phyloP scores from a whole-genome alignment of 2,888 invertebrate species.

The Drosophila pegasa region DNA sequence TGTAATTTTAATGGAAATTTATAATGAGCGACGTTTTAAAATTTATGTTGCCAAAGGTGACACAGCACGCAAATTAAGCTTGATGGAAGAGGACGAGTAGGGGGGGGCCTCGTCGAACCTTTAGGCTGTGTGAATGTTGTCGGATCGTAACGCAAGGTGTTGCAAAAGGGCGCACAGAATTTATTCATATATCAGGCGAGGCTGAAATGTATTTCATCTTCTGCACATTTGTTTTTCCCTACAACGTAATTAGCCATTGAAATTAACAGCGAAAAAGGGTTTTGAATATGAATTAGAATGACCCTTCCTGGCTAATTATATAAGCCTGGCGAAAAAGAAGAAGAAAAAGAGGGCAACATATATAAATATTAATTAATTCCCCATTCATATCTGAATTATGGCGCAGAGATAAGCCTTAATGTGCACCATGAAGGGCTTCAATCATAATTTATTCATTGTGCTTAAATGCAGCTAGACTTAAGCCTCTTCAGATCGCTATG shows the following conservation, averaged over 20 bases:
- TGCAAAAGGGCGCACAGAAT: constrained; percentile 52
- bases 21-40: constrained; percentile 77
- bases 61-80: constrained; percentile 68
- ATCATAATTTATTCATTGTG: not conserved
- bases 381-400: not conserved
- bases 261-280: constrained; percentile 38
- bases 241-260: constrained; percentile 61
- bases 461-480: not conserved
- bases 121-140: constrained; percentile 75
- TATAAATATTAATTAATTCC: constrained; percentile 12
- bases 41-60: constrained; percentile 67
- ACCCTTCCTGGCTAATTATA: constrained; percentile 1
- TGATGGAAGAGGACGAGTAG: constrained; percentile 38
- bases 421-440: constrained; percentile 2
- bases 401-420: not conserved
- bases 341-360: not conserved
- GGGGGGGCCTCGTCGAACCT: constrained; percentile 22
- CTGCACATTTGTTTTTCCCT: constrained; percentile 15
- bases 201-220: constrained; percentile 14
- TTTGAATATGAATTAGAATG: constrained; percentile 54
- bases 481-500: not conserved
- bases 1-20: constrained; percentile 80
- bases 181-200: constrained; percentile 49
- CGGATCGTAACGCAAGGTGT: constrained; percentile 70
- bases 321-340: not conserved